Conservation (phyloP, 2,888 invertebrate genomes). For the Gisinianus flammeolus region DNA sequence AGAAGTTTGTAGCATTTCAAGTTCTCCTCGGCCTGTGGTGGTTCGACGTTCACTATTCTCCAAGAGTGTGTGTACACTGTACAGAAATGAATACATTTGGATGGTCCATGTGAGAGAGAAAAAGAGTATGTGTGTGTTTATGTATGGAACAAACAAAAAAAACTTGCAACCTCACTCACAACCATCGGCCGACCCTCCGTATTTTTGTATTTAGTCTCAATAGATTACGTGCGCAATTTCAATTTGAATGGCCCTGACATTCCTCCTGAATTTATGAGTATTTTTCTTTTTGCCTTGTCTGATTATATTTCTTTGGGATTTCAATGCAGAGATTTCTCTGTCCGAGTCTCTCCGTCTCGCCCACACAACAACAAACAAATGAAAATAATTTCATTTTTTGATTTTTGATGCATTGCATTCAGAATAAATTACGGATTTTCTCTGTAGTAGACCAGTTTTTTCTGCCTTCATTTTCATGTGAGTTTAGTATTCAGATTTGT, state of each 20-base stretch:
- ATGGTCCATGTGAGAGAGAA: not conserved
- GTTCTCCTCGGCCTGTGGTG: not conserved
- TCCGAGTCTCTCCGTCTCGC: no score
- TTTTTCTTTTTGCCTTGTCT: not conserved
- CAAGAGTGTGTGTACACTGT: not conserved
- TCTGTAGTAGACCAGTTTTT: no score
- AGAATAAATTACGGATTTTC: no score
- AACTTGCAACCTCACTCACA: not conserved
- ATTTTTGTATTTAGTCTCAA: not conserved
- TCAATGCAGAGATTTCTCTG: no score
- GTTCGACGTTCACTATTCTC: not conserved
- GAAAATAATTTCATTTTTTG: no score
- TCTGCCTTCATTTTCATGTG: no score
- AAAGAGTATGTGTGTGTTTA: not conserved
- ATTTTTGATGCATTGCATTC: no score
- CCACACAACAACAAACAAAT: no score
- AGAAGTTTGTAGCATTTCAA: not conserved
- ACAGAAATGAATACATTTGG: not conserved
- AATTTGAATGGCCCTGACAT: slow-evolving; percentile 26
- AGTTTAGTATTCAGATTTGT: not conserved
- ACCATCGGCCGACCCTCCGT: not conserved
- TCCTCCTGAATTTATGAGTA: slow-evolving; percentile 5
- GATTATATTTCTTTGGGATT: not conserved
- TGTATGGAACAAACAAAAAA: not conserved
- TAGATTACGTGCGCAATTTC: not conserved